Evolutionary conservation across 1,140 invertebrate species (phyloP).

Genomic region (Trichogramma pretiosum): DNA sequence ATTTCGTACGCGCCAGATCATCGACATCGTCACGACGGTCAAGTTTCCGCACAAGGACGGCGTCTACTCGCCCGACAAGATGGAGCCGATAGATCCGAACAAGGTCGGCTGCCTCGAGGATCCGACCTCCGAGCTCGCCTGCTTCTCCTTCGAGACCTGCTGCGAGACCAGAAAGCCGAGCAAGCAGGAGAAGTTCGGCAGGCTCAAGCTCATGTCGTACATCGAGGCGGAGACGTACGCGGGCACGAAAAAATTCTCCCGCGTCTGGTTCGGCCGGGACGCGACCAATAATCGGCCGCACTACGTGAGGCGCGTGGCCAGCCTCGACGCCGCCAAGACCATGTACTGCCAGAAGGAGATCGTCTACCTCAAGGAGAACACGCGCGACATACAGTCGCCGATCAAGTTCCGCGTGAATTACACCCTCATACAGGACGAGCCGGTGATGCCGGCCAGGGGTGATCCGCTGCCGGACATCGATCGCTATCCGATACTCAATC

Average conservation of each 20-base stretch:
- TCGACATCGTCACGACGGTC: conserved; percentile 62
- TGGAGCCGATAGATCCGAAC: conserved; percentile 74
- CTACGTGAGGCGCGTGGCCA: conserved; percentile 52
- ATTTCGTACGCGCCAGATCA: conserved; percentile 73
- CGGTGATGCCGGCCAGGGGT: conserved; percentile 47
- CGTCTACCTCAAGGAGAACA: conserved; percentile 74
- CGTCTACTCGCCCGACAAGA: conserved; percentile 45
- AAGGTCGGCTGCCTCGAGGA: conserved; percentile 61
- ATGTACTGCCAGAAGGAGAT: conserved; percentile 63
- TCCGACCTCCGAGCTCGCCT: conserved; percentile 59
- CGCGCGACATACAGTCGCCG: conserved; percentile 74
- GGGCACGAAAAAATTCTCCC: conserved; percentile 68
- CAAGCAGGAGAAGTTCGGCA: conserved; percentile 45
- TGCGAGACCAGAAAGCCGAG: conserved; percentile 65
- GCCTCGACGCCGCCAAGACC: conserved; percentile 44
- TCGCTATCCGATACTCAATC: conserved; percentile 79
- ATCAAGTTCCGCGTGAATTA: conserved; percentile 81
- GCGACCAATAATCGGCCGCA: conserved; percentile 42
- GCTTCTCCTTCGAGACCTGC: conserved; percentile 82
- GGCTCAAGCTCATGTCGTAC: conserved; percentile 58
- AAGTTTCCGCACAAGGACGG: conserved; percentile 29
- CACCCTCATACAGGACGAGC: conserved; percentile 63
- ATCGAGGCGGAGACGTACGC: conserved; percentile 79
- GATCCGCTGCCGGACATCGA: conserved; percentile 60
- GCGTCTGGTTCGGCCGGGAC: conserved; percentile 73